Conservation (phyloP, 2,888 invertebrate species). For the Diaperis boleti region DNA sequence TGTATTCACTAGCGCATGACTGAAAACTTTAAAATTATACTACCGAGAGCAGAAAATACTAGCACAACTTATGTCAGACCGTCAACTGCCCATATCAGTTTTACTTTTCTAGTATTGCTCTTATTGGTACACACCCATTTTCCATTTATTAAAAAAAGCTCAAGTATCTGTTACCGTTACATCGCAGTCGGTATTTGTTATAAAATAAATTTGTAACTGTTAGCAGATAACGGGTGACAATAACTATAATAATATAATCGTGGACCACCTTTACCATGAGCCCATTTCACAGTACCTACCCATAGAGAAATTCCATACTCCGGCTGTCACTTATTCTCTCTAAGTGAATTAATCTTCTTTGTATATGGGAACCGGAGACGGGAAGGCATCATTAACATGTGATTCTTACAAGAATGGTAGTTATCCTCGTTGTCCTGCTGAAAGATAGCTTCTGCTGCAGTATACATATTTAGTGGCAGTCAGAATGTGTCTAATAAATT, state of each 20-base stretch:
- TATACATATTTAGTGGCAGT: constrained; percentile 18
- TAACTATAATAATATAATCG: constrained; percentile 14
- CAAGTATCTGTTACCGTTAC: no score
- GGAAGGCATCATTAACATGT: constrained; percentile 38
- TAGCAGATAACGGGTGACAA: no score
- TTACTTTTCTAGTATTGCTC: no score
- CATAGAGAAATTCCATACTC: constrained; percentile 25
- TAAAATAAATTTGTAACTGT: no score
- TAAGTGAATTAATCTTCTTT: constrained; percentile 35
- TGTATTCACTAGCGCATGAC: no score
- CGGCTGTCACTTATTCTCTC: constrained; percentile 33
- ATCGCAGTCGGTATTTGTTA: no score
- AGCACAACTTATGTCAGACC: no score
- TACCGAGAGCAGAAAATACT: no score
- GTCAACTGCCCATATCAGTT: no score
- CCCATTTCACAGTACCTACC: constrained; percentile 22
- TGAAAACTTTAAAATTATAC: no score
- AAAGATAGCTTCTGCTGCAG: constrained; percentile 28
- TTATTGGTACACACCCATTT: no score
- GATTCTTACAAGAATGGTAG: constrained; percentile 33
- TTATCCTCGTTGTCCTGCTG: constrained; percentile 34
- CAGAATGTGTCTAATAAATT: constrained; percentile 18
- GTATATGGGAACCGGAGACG: constrained; percentile 36
- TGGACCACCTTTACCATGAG: constrained; percentile 25
- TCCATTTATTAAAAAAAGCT: no score